Percentiles rank a stretch among this genome's conserved stretches.
These are phyloP conservation scores for Pyrocoelia pectoralis DNA, from an alignment of 2,888 invertebrate species.

Conservation along the genomic window DNA sequence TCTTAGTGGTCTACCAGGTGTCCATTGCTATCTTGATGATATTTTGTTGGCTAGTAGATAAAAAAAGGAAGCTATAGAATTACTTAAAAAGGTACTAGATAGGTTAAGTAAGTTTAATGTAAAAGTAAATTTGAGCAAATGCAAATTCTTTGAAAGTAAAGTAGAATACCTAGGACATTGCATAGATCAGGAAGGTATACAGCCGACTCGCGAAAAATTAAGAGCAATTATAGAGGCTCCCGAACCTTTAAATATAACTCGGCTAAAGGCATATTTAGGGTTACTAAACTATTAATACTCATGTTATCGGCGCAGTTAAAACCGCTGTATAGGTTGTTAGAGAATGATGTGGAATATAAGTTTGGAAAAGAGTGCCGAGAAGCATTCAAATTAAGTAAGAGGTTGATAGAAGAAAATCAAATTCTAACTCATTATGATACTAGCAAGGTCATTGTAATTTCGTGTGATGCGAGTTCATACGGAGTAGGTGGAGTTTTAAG, in stretches of 20 bases:
- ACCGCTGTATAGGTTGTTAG: neutral
- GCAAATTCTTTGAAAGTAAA: neutral
- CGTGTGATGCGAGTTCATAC: slow-evolving; percentile 5
- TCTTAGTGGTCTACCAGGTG: neutral
- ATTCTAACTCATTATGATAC: neutral
- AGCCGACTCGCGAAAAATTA: neutral
- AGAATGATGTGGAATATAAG: neutral
- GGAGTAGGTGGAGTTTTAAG: neutral
- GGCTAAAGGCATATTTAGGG: neutral
- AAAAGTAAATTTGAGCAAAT: slow-evolving; percentile 1
- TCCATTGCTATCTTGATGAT: neutral
- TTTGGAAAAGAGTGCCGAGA: neutral
- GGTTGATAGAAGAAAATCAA: neutral
- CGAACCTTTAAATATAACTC: neutral
- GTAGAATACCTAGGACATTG: neutral
- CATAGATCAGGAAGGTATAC: neutral
- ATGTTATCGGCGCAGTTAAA: neutral
- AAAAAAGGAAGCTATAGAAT: neutral
- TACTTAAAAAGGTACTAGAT: neutral
- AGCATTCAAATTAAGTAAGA: neutral
- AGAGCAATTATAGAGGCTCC: neutral
- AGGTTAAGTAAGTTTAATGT: neutral
- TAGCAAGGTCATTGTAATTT: neutral
- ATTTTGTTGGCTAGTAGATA: slow-evolving; percentile 8
- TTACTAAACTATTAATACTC: neutral